phyloP scores from a whole-genome alignment of 2,888 invertebrate genomes.

The Alsophila aescularia region DNA sequence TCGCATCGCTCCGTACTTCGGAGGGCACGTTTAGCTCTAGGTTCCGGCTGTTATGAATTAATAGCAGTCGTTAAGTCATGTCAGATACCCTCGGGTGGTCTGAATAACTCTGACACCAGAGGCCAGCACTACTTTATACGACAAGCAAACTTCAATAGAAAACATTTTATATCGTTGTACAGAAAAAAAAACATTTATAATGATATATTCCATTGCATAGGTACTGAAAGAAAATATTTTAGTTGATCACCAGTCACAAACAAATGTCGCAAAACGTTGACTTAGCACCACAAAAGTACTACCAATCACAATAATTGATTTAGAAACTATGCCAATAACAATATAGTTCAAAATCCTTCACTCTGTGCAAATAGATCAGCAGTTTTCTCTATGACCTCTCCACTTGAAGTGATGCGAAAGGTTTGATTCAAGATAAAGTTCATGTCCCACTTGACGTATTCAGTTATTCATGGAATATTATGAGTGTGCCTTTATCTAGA shows the following conservation, averaged over 20 bases:
- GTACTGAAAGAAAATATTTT: slow-evolving; percentile 5
- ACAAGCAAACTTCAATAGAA: no score
- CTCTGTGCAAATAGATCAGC: not conserved
- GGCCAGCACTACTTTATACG: no score
- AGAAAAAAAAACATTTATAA: no score
- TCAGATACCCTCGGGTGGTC: no score
- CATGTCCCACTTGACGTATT: slow-evolving; percentile 62
- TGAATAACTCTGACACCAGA: no score
- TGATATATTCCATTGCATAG: no score
- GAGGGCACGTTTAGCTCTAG: no score
- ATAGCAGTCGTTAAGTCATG: no score
- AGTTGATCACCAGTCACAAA: slow-evolving; percentile 7
- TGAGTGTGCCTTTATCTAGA: slow-evolving; percentile 46
- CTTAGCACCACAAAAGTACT: slow-evolving; percentile 52
- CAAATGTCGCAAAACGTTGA: slow-evolving; percentile 16
- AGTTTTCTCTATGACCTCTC: slow-evolving; percentile 40
- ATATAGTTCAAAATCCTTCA: slow-evolving; percentile 56
- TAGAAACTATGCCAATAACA: not conserved
- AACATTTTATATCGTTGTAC: no score
- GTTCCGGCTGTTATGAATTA: no score
- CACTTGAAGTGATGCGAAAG: slow-evolving; percentile 47
- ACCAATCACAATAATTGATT: not conserved
- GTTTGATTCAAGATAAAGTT: slow-evolving; percentile 66
- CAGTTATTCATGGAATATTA: slow-evolving; percentile 73
- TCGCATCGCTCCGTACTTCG: no score